Percentiles rank a stretch among this genome's conserved stretches.
These are phyloP conservation scores for Babylonia areolata DNA, from an alignment of 1,140 invertebrate genomes.

Conservation along the genomic window DNA sequence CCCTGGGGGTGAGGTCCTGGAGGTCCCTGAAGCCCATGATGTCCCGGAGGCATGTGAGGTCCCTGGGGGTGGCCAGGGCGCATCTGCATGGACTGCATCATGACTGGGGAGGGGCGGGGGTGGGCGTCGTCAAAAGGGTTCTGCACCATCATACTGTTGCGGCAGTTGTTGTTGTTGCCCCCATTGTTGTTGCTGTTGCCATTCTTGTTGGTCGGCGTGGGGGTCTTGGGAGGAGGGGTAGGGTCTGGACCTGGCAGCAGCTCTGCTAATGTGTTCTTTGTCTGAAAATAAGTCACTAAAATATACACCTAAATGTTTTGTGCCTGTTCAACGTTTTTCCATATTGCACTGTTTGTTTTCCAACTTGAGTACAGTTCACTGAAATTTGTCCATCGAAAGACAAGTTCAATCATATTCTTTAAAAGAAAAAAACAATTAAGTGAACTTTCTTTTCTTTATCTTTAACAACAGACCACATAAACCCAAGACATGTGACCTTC, in stretches of 20 bases:
- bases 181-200: slow-evolving; percentile 67
- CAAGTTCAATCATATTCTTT: too few species aligned
- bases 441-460: too few species aligned
- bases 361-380: too few species aligned
- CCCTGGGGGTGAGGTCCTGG: slow-evolving; percentile 74
- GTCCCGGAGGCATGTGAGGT: slow-evolving; percentile 51
- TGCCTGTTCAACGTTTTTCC: too few species aligned
- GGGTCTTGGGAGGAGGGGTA: slow-evolving; percentile 52
- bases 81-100: slow-evolving; percentile 71
- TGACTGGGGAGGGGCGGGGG: slow-evolving; percentile 59
- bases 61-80: slow-evolving; percentile 76
- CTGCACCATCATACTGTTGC: slow-evolving; percentile 87
- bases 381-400: too few species aligned
- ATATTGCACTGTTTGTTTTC: too few species aligned
- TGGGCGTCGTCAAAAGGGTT: slow-evolving; percentile 95
- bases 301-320: too few species aligned
- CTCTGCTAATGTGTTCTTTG: slow-evolving; percentile 53
- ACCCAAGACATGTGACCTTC: too few species aligned
- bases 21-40: slow-evolving; percentile 59
- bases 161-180: slow-evolving; percentile 69
- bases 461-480: too few species aligned
- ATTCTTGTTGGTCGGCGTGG: slow-evolving; percentile 73
- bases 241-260: slow-evolving; percentile 55
- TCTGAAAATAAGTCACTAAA: slow-evolving; percentile 44
- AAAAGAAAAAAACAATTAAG: too few species aligned